Evolutionary conservation across 1,140 invertebrate species (phyloP), one percentile per base, ranked within the genome.

Genomic region (Zaprionus kolodkinae): DNA sequence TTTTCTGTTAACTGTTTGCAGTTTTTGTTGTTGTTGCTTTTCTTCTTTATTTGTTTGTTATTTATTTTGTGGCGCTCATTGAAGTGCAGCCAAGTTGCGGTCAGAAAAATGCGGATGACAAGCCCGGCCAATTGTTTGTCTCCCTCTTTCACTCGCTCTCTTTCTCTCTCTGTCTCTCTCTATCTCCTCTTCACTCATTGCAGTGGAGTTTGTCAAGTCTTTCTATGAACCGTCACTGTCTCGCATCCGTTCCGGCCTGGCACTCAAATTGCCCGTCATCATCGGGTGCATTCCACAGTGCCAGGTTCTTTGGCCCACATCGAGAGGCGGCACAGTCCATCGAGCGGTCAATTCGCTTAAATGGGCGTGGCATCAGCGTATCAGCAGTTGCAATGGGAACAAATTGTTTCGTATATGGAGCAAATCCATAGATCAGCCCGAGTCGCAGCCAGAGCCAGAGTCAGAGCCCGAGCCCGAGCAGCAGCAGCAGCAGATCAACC

Each of bases 71-170:
- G 54, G 54, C 54, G 57, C 56, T 21, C 57, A 63, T 62, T 63
- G 48, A 55, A 71, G 68, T 71, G 59, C 60, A 71, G 59, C 59
- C 48, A 55, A 69, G 48, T 56, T 71, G 68, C 36, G 68, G 68
- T 63, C 68, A 63, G 13, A 71, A 70, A 70, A 62, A 70, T 70
- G 67, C 67, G 67, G 57, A 70, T 70, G 67, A 70, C 67, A 70
- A 62, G 57, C 45, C 11, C 56, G 35, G 50, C 57, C 57, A 61
- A 61, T 33, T 66, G 54, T 45, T 33, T 59, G 9, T 35, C 25
- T 38, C 12, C 30, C 33, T 21, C 27, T 10, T 7, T 0, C 55
- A 13, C 30, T 7, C 12, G 11, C 27, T 35, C 30, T 9, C 36
- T 55, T 21, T 33, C 12, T 38, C 10, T 0, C 35, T 30, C 36